A percentile compares a stretch with the other conserved stretches of the same genome.
These are phyloP conservation scores for Coenonympha arcania DNA, from an alignment of 2,888 invertebrate species.

Conservation along the genomic window DNA sequence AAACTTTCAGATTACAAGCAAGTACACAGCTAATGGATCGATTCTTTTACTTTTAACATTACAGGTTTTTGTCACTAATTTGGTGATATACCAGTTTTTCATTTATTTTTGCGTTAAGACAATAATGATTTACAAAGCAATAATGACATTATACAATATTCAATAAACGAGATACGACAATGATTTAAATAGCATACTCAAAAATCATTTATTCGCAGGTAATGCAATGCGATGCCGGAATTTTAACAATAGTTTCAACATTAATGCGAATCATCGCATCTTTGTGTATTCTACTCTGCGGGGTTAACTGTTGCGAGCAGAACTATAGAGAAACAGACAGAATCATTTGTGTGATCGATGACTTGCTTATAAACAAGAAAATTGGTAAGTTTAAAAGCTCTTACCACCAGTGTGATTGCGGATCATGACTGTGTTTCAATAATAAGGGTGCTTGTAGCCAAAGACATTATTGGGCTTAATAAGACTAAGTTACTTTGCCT, in stretches of 20 bases:
- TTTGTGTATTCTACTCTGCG: constrained; percentile 1
- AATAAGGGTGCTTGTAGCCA: too few relatives aligned
- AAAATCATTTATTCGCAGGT: neutral
- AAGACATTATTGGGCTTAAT: too few relatives aligned
- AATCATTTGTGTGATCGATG: constrained; percentile 19
- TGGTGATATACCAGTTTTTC: neutral
- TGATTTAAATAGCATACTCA: too few relatives aligned
- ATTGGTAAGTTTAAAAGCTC: constrained; percentile 15
- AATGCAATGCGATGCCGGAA: neutral
- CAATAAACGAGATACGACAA: too few relatives aligned
- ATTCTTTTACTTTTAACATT: too few relatives aligned
- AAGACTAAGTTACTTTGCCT: too few relatives aligned
- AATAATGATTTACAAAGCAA: too few relatives aligned
- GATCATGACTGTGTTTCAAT: too few relatives aligned
- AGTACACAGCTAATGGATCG: too few relatives aligned
- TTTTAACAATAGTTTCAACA: constrained; percentile 4
- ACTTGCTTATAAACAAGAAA: constrained; percentile 20
- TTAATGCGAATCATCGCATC: constrained; percentile 6
- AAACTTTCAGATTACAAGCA: too few relatives aligned
- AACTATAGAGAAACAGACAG: constrained; percentile 22
- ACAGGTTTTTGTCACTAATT: neutral
- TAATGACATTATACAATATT: too few relatives aligned
- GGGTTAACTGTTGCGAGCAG: constrained; percentile 20
- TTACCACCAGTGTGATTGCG: too few relatives aligned
- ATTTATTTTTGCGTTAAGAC: neutral